These are phyloP conservation scores for Danaus melanippus DNA, from an alignment of 1,140 invertebrate species.

Conservation along the genomic window DNA sequence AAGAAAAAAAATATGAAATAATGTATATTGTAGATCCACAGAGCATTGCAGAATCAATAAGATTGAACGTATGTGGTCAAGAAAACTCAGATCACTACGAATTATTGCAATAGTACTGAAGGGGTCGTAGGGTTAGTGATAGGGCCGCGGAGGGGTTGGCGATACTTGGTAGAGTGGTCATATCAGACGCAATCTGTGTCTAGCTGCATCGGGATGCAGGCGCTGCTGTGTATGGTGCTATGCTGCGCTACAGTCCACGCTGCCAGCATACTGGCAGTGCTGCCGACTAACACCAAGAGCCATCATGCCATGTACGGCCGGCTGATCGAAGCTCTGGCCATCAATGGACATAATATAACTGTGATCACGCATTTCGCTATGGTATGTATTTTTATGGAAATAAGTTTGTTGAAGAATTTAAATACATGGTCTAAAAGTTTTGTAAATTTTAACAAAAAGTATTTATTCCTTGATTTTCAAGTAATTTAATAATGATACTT, in stretches of 20 bases:
- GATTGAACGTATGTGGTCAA: too few relatives aligned
- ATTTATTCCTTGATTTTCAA: too few relatives aligned
- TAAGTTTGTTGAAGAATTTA: neutral
- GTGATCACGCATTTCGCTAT: constrained; percentile 78
- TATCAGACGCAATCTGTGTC: constrained; percentile 39
- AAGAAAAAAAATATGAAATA: too few relatives aligned
- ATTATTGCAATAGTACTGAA: too few relatives aligned
- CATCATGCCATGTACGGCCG: constrained; percentile 69
- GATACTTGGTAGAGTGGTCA: constrained; percentile 19
- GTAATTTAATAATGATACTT: too few relatives aligned
- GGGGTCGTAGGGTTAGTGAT: neutral
- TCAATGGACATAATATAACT: constrained; percentile 77
- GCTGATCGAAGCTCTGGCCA: constrained; percentile 75
- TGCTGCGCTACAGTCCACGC: constrained; percentile 36
- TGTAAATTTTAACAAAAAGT: too few relatives aligned
- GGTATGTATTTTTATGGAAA: constrained; percentile 38
- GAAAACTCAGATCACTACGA: too few relatives aligned
- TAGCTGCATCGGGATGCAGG: constrained; percentile 48
- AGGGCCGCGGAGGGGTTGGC: constrained; percentile 10
- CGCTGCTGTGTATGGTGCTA: constrained; percentile 39
- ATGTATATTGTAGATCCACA: too few relatives aligned
- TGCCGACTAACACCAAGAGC: constrained; percentile 69
- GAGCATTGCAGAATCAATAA: too few relatives aligned
- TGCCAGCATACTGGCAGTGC: constrained; percentile 56
- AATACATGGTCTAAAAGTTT: too few relatives aligned